A percentile compares a stretch with the other conserved stretches of the same genome.
Conservation (phyloP, 2,888 invertebrate genomes). For the Eurytoma adleriae region DNA sequence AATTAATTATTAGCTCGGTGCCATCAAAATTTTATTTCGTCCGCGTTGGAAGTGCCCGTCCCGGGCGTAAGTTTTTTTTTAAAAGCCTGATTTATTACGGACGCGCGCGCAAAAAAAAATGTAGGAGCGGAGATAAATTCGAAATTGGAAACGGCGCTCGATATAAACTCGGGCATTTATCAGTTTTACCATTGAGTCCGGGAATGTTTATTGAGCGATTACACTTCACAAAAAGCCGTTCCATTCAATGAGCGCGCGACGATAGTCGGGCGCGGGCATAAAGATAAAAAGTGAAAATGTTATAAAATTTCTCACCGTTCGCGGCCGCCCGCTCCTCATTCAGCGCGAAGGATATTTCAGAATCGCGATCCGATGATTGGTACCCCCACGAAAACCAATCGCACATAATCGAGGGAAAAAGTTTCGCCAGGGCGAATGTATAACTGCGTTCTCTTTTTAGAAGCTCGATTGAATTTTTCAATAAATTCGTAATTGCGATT, state of each 20-base stretch:
- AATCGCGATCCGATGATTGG: conserved; percentile 14
- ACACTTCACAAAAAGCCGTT: conserved; percentile 6
- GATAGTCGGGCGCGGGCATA: not conserved
- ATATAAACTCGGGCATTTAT: conserved; percentile 15
- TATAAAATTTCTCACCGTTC: conserved; percentile 8
- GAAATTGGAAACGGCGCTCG: conserved; percentile 15
- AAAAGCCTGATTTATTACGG: not conserved
- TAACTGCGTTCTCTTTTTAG: too few species aligned
- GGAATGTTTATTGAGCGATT: conserved; percentile 20
- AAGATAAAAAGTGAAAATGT: conserved; percentile 11
- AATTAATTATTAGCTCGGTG: not conserved
- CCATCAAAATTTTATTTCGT: too few species aligned
- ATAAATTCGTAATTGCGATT: too few species aligned
- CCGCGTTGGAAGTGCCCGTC: too few species aligned
- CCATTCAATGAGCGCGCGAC: not conserved
- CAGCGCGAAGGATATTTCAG: conserved; percentile 1
- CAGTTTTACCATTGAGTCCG: not conserved
- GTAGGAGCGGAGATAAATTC: not conserved
- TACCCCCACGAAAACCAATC: not conserved
- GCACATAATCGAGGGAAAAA: too few species aligned
- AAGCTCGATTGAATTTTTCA: too few species aligned
- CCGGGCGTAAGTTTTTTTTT: not conserved
- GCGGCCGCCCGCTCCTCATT: not conserved
- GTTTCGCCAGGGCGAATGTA: too few species aligned
- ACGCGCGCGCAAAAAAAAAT: not conserved